Base-by-base conservation (phyloP, 2,888 invertebrate species). In the Trissolcus brochymenae region DNA sequence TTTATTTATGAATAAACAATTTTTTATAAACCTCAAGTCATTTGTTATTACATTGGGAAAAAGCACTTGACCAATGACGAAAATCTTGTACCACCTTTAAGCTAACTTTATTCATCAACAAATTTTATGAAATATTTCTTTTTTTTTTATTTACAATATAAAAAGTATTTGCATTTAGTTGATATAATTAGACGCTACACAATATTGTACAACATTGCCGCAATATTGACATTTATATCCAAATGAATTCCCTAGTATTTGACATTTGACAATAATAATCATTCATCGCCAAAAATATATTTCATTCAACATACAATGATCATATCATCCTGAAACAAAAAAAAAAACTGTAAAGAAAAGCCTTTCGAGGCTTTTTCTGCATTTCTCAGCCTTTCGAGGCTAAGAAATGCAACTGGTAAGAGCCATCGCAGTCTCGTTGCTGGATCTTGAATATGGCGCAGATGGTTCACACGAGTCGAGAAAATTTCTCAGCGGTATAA, bases 171-270 rank as follows among this genome's bases (percentile, higher is more conserved):
- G 35, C 7, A 35, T 35, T 35, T 11, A 9, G 9, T 35, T 35
- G 35, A 35, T 35, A 7, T 35, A 11, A 7, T 35, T 35, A 9
- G 35, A 35, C 35, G n/a, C 3, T 1, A 2, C 43, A 70, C 61
- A 71, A 73, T 73, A 73, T 73, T 73, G 72, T 73, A 73, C 72
- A 73, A 73, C 72, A 73, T 73, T 53, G 72, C 72, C 64, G 59
- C 72, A 72, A 72, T 66, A 66, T 73, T 73, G 65, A 16, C 21
- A 65, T 61, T n/a, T 17, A 49, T 16, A 16, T 61, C 11, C 25
- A 53, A 21, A 25, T 46, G 46, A 56, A 49, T 16, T 35, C 17
- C 62, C 43, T 62, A 13, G 16, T 41, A 43, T 25, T 13, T 55
- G 41, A 54, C 13, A 56, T 41, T 55, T 17, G 46, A 49, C 56